These are phyloP conservation scores for Drosophila repletoides DNA, from an alignment of 1,140 invertebrate genomes.

Conservation along the genomic window DNA sequence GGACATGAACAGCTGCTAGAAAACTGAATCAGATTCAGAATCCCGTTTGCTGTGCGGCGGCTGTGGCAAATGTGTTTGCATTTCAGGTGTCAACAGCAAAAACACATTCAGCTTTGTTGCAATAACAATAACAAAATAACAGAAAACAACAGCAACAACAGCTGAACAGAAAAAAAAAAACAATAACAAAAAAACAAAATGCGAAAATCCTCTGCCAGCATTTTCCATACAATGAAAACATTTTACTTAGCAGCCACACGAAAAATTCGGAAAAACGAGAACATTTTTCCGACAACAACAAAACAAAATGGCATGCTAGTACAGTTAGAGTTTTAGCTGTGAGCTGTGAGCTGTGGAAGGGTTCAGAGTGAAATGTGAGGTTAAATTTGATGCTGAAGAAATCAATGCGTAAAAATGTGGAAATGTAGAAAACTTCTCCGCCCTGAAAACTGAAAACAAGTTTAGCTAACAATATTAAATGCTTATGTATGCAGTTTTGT, in stretches of 20 bases:
- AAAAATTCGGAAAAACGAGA: constrained; percentile 41
- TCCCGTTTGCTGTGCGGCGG: constrained; percentile 57
- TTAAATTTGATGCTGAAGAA: constrained; percentile 1
- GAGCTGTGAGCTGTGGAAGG: background rate
- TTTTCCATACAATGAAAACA: constrained; percentile 70
- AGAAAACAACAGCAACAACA: background rate
- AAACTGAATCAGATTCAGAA: constrained; percentile 41
- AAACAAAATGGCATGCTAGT: constrained; percentile 27
- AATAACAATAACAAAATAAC: constrained; percentile 53
- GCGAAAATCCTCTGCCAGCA: constrained; percentile 52
- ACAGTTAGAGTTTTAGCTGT: background rate
- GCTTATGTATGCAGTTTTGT: too few species aligned
- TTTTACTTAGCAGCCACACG: constrained; percentile 55
- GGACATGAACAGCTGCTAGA: constrained; percentile 29
- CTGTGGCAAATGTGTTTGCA: constrained; percentile 73
- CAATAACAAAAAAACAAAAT: constrained; percentile 30
- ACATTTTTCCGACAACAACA: constrained; percentile 43
- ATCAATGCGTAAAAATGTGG: constrained; percentile 9
- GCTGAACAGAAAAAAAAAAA: constrained; percentile 44
- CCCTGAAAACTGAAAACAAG: background rate
- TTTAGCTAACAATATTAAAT: too few species aligned
- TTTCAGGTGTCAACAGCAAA: constrained; percentile 75
- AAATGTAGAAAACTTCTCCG: constrained; percentile 6
- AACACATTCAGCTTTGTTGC: constrained; percentile 73
- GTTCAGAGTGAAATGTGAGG: background rate